Evolutionary conservation across 2,113 vertebrate genomes (phyloP).

Genomic region (Sceloporus undulatus): DNA sequence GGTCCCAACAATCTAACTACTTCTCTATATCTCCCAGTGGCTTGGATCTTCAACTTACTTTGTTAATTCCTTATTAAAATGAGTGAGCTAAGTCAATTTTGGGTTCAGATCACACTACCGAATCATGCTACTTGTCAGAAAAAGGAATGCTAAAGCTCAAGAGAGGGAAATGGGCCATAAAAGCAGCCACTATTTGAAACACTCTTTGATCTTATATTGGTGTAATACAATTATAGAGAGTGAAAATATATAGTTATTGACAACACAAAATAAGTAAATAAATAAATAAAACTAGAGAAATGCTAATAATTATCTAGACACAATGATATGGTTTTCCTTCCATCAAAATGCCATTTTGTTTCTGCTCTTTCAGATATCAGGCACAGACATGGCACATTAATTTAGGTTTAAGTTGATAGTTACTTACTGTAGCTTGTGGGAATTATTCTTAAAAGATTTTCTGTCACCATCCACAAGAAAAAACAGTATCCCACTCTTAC

Average conservation of each 20-base stretch:
- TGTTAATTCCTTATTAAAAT: not conserved
- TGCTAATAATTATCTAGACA: not conserved
- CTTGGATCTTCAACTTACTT: not conserved
- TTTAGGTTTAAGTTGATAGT: slow-evolving; percentile 5
- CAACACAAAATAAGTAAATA: not conserved
- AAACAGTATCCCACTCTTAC: fast-evolving
- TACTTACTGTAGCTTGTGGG: not conserved
- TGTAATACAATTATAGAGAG: not conserved
- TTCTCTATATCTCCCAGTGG: not conserved
- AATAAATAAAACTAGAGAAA: not conserved
- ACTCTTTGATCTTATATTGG: not conserved
- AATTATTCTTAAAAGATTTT: slow-evolving; percentile 20
- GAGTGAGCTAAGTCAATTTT: not conserved
- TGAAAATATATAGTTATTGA: not conserved
- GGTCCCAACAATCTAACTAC: not conserved
- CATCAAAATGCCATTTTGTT: not conserved
- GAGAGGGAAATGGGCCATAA: not conserved
- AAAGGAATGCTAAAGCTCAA: not conserved
- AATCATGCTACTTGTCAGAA: not conserved
- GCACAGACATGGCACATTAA: not conserved
- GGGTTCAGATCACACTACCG: not conserved
- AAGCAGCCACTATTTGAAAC: not conserved
- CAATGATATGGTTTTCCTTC: not conserved
- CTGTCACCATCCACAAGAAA: slow-evolving; percentile 22
- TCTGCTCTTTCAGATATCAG: slow-evolving; percentile 21